phyloP scores from a whole-genome alignment of 2,113 vertebrate species.

The Gymnarchus niloticus region DNA sequence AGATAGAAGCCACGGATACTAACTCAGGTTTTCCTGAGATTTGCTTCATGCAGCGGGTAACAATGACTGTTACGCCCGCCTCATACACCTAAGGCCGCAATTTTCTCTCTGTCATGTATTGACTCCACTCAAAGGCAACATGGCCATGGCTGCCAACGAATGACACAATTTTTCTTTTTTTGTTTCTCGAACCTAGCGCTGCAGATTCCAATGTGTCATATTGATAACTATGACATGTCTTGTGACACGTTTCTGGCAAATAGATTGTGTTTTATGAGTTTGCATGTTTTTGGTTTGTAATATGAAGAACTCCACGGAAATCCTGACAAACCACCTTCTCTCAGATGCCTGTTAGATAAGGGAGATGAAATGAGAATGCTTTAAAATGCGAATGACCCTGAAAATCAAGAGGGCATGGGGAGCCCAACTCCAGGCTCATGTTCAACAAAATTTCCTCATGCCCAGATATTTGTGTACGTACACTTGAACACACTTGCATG shows the following conservation, averaged over 20 bases:
- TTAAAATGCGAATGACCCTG: constrained; percentile 13
- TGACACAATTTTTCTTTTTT: background rate
- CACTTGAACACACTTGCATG: background rate
- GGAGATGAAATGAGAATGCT: constrained; percentile 19
- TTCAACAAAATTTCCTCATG: background rate
- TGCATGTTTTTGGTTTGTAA: constrained; percentile 15
- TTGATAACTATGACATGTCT: background rate
- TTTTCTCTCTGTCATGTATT: background rate
- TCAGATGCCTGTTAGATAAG: constrained; percentile 16
- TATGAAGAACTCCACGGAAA: constrained; percentile 16
- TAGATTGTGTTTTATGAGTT: background rate
- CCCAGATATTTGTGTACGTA: background rate
- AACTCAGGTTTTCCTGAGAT: background rate
- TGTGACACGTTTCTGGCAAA: background rate
- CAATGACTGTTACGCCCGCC: background rate
- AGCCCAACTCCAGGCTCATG: background rate
- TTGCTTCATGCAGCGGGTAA: background rate
- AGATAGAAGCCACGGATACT: constrained; percentile 1
- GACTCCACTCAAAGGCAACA: background rate
- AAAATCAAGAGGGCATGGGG: constrained; percentile 9
- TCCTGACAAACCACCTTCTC: constrained; percentile 10
- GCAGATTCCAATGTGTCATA: constrained; percentile 10
- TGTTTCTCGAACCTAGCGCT: background rate
- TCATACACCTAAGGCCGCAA: background rate
- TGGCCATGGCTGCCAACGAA: background rate